phyloP scores from a whole-genome alignment of 2,113 vertebrate genomes.

The Tetraodon nigroviridis region DNA sequence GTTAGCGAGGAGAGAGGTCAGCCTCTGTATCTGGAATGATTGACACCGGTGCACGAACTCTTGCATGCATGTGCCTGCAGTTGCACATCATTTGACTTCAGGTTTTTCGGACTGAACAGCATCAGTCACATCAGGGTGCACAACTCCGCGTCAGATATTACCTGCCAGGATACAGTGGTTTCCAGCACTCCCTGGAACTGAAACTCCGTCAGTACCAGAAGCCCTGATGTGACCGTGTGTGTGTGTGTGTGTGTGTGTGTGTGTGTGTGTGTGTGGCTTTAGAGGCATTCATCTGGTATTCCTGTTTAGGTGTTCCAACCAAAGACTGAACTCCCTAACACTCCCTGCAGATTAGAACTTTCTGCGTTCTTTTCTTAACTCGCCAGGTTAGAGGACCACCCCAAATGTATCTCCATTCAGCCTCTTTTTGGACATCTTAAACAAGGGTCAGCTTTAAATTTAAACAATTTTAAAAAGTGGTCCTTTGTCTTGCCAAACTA shows the following conservation, averaged over 20 bases:
- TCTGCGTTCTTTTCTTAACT: not conserved
- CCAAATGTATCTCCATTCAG: not conserved
- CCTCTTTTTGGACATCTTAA: too few species aligned
- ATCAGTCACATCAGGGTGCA: too few species aligned
- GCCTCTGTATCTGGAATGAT: constrained; percentile 35
- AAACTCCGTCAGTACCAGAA: too few species aligned
- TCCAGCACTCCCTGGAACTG: too few species aligned
- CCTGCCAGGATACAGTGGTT: too few species aligned
- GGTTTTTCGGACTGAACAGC: not conserved
- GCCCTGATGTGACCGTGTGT: too few species aligned
- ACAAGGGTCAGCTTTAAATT: not conserved
- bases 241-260: too few species aligned
- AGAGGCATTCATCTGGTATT: too few species aligned
- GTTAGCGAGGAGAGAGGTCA: constrained; percentile 7
- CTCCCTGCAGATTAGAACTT: not conserved
- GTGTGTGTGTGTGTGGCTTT: too few species aligned
- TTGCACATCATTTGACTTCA: not conserved
- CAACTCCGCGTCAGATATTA: too few species aligned
- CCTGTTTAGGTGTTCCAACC: too few species aligned
- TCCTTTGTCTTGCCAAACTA: constrained; percentile 12
- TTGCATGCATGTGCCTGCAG: constrained; percentile 3
- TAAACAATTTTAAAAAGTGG: constrained; percentile 2
- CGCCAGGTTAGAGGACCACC: not conserved
- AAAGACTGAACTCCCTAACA: not conserved
- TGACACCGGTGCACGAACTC: constrained; percentile 25